Percentiles rank a stretch among this genome's conserved stretches.
phyloP scores from a whole-genome alignment of 2,888 invertebrate genomes.

The Xylota segnis region DNA sequence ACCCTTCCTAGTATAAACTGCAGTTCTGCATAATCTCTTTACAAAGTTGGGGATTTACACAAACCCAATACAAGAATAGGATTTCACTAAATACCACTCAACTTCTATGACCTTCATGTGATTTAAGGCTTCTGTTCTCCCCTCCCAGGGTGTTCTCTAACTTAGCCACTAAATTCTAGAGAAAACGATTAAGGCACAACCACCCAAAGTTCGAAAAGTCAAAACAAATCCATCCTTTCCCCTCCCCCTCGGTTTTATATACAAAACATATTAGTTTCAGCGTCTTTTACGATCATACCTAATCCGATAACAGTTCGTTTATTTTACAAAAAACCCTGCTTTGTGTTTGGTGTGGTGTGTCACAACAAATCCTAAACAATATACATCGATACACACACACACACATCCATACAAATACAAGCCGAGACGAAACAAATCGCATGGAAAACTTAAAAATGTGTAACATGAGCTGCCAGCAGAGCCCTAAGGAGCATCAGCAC shows the following conservation, averaged over 20 bases:
- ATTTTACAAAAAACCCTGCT: slow-evolving; percentile 33
- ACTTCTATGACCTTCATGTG: slow-evolving; percentile 10
- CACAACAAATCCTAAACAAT: slow-evolving; percentile 49
- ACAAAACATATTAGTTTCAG: slow-evolving; percentile 25
- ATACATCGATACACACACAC: neutral
- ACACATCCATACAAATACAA: slow-evolving; percentile 2
- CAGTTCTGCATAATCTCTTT: neutral
- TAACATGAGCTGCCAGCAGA: slow-evolving; percentile 40
- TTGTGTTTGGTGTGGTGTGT: slow-evolving; percentile 21
- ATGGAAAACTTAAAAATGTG: slow-evolving; percentile 69
- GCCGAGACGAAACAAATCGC: slow-evolving; percentile 38
- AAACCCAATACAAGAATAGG: neutral
- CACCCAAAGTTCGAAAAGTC: slow-evolving; percentile 26
- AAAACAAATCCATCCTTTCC: neutral
- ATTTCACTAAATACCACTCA: slow-evolving; percentile 12
- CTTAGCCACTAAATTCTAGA: neutral
- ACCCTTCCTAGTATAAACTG: too few relatives aligned
- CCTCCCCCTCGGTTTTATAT: neutral
- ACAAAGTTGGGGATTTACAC: neutral
- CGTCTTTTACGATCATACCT: slow-evolving; percentile 39
- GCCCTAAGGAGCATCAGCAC: slow-evolving; percentile 49
- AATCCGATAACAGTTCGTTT: slow-evolving; percentile 32
- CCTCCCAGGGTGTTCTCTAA: neutral
- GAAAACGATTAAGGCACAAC: slow-evolving; percentile 16
- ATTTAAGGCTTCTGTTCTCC: neutral